phyloP scores from a whole-genome alignment of 1,140 invertebrate species.

The Bombyx mori region ASM3026992v2 NC_085114.1:1984501-1985000 shows the following conservation, averaged over 20 bases:
- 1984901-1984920: slow-evolving; percentile 51
- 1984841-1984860: slow-evolving; percentile 72
- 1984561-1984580: too few relatives aligned
- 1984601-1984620: too few relatives aligned
- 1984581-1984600: too few relatives aligned
- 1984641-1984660: slow-evolving; percentile 11
- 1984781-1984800: slow-evolving; percentile 67
- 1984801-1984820: slow-evolving; percentile 63
- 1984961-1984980: slow-evolving; percentile 3
- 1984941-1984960: slow-evolving; percentile 61
- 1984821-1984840: slow-evolving; percentile 72
- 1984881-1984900: slow-evolving; percentile 41
- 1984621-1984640: slow-evolving; percentile 16
- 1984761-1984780: slow-evolving; percentile 66
- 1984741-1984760: slow-evolving; percentile 64
- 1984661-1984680: slow-evolving; percentile 15
- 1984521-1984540: background rate
- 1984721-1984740: slow-evolving; percentile 37
- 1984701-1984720: slow-evolving; percentile 72
- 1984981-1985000: background rate
- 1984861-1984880: slow-evolving; percentile 72
- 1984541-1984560: background rate
- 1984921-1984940: slow-evolving; percentile 23
- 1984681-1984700: slow-evolving; percentile 75
- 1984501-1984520: slow-evolving; percentile 2